Evolutionary conservation across 1,140 invertebrate genomes (phyloP).

Genomic region (Parapsyche elsis): DNA sequence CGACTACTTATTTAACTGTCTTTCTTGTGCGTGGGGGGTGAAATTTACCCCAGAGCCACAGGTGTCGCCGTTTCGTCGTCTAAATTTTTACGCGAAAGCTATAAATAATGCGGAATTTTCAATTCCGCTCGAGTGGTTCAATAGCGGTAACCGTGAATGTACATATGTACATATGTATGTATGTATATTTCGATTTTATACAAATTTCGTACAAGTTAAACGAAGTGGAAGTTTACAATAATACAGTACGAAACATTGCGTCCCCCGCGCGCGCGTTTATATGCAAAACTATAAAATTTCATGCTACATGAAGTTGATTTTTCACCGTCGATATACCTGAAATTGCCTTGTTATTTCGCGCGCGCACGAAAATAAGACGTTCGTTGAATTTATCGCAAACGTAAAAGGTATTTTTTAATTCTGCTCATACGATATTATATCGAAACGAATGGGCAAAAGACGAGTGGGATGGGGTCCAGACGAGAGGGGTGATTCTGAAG

Average conservation of each 20-base stretch:
- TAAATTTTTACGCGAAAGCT: too few species aligned
- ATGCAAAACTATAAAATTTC: slow-evolving; percentile 40
- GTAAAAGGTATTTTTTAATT: too few species aligned
- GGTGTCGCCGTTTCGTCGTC: background rate
- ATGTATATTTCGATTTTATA: background rate
- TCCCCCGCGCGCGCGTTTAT: background rate
- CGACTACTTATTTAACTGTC: slow-evolving; percentile 23
- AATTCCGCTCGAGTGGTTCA: too few species aligned
- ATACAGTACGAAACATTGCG: slow-evolving; percentile 19
- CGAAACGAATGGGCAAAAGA: too few species aligned
- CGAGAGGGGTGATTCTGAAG: slow-evolving; percentile 1
- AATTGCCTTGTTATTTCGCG: slow-evolving; percentile 35
- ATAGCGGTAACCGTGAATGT: background rate
- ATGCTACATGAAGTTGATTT: slow-evolving; percentile 41
- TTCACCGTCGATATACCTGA: slow-evolving; percentile 46
- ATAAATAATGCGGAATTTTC: too few species aligned
- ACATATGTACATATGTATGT: background rate
- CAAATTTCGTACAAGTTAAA: background rate
- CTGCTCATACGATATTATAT: too few species aligned
- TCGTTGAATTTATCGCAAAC: too few species aligned
- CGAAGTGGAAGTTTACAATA: slow-evolving; percentile 15
- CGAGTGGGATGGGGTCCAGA: background rate
- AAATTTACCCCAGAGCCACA: background rate
- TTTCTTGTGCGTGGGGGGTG: background rate
- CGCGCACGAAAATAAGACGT: slow-evolving; percentile 12